Evolutionary conservation across 2,797 vertebrate species (phyloP).

Genomic region (Cossypha polioptera): DNA sequence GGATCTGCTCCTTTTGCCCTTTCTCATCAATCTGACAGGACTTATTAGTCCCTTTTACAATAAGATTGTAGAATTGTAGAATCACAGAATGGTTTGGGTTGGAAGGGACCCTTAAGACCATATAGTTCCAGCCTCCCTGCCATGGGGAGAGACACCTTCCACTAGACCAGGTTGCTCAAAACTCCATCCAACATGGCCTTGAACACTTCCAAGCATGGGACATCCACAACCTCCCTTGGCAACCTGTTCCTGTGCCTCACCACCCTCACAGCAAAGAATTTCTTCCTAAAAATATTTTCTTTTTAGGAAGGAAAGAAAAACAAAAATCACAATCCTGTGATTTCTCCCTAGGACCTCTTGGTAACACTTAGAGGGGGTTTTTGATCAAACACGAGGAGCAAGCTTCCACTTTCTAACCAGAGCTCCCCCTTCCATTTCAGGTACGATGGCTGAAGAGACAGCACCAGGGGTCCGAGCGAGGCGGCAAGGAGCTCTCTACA

Average conservation of each 20-base stretch:
- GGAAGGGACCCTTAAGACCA: neutral
- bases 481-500: conserved; percentile 82
- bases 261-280: neutral
- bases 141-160: neutral
- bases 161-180: neutral
- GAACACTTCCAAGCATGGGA: neutral
- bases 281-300: neutral
- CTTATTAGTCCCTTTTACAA: neutral
- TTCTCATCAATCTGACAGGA: neutral
- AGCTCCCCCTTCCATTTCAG: conserved; percentile 54
- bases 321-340: neutral
- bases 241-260: neutral
- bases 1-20: neutral
- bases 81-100: neutral
- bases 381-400: neutral
- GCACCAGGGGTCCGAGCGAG: conserved; percentile 68
- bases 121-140: neutral
- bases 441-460: conserved; percentile 83
- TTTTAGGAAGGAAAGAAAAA: neutral
- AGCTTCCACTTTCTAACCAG: neutral
- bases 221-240: neutral
- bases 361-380: neutral
- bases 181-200: neutral
- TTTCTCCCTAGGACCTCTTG: neutral
- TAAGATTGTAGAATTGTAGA: neutral